phyloP scores from a whole-genome alignment of 2,113 vertebrate species.

The Microcebus ravelobensis region DNA sequence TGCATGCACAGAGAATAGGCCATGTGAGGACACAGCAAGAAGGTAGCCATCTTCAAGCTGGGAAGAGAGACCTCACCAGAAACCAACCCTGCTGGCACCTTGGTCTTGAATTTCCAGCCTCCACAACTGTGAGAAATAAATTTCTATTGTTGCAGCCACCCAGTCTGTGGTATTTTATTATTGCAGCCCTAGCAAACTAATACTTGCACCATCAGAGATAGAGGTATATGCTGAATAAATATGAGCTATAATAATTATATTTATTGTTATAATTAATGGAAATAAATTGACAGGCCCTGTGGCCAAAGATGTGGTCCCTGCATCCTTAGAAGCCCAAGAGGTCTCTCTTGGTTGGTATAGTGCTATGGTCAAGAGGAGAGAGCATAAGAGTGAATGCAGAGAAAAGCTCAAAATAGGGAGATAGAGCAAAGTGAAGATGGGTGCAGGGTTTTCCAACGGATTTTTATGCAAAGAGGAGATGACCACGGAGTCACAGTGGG shows the following conservation, averaged over 20 bases:
- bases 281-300: neutral
- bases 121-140: neutral
- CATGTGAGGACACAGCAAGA: neutral
- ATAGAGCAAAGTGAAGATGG: neutral
- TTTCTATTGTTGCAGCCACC: neutral
- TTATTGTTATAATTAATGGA: neutral
- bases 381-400: neutral
- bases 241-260: neutral
- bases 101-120: neutral
- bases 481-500: neutral
- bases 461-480: neutral
- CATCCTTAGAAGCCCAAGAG: neutral
- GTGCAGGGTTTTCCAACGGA: neutral
- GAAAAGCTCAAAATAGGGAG: neutral
- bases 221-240: neutral
- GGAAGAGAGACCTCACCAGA: neutral
- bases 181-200: neutral
- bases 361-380: neutral
- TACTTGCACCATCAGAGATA: neutral
- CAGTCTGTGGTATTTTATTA: neutral
- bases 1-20: neutral
- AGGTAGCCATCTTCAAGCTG: neutral
- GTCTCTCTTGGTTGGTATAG: neutral
- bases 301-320: neutral
- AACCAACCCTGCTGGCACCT: neutral